Evolutionary conservation across 2,888 invertebrate species (phyloP).

Genomic region (Stomorhina lunata): DNA sequence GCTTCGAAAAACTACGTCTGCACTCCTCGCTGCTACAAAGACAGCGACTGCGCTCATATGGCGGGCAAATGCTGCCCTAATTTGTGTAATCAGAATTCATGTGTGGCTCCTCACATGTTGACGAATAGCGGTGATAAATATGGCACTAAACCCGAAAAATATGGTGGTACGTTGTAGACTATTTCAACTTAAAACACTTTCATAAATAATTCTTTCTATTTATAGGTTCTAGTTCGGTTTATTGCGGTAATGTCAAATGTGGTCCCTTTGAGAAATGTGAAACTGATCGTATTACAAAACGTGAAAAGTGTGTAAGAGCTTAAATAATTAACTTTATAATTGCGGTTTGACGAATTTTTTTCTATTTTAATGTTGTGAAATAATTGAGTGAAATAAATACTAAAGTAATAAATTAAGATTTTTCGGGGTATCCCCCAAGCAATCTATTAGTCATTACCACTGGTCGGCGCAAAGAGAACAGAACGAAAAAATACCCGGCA

Average conservation of each 20-base stretch:
- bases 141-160: slow-evolving; percentile 51
- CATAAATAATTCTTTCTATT: neutral
- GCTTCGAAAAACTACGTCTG: slow-evolving; percentile 83
- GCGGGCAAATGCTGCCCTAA: slow-evolving; percentile 85
- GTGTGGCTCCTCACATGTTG: slow-evolving; percentile 79
- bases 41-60: slow-evolving; percentile 82
- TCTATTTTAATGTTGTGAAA: too few species aligned
- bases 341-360: too few species aligned
- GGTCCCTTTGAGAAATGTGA: slow-evolving; percentile 84
- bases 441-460: too few species aligned
- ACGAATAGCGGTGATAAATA: slow-evolving; percentile 42
- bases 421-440: too few species aligned
- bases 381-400: too few species aligned
- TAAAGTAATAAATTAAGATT: too few species aligned
- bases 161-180: slow-evolving; percentile 36
- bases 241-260: slow-evolving; percentile 86
- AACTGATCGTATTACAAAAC: slow-evolving; percentile 82
- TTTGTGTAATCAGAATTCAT: slow-evolving; percentile 84
- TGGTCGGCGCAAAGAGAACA: too few species aligned
- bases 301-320: slow-evolving; percentile 83
- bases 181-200: too few species aligned
- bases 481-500: too few species aligned
- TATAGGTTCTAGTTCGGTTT: slow-evolving; percentile 80
- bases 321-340: slow-evolving; percentile 74
- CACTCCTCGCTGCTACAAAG: slow-evolving; percentile 83